Percentiles rank a stretch among this genome's conserved stretches.
phyloP scores from a whole-genome alignment of 2,113 vertebrate species.

The Ctenodactylus gundi region DNA sequence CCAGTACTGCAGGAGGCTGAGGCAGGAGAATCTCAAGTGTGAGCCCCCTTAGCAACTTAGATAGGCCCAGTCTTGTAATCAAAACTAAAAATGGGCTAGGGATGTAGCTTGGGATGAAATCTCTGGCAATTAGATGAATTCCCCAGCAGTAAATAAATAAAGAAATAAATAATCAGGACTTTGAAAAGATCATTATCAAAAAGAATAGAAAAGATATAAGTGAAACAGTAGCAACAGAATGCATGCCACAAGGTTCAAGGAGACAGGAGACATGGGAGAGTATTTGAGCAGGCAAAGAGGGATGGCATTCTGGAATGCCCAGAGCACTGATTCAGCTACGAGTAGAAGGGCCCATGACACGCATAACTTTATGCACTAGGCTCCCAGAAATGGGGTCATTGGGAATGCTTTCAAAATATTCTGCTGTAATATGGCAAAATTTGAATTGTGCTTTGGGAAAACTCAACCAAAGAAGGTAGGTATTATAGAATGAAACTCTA shows the following conservation, averaged over 20 bases:
- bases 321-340: not conserved
- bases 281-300: not conserved
- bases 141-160: no score
- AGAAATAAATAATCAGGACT: not conserved
- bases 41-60: no score
- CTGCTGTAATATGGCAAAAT: not conserved
- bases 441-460: not conserved
- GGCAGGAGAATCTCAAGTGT: no score
- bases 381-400: not conserved
- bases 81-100: no score
- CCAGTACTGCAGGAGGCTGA: no score
- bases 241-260: not conserved
- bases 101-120: no score
- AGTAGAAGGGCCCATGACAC: no score
- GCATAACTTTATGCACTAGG: no score
- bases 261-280: rapidly evolving
- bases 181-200: not conserved
- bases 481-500: not conserved
- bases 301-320: rapidly evolving
- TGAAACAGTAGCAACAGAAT: rapidly evolving
- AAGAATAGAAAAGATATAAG: not conserved
- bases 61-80: no score
- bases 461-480: not conserved
- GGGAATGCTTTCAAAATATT: not conserved
- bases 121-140: no score